Percentiles rank a stretch among this genome's conserved stretches.
phyloP scores from a whole-genome alignment of 2,113 vertebrate genomes.

The Apodemus sylvaticus region DNA sequence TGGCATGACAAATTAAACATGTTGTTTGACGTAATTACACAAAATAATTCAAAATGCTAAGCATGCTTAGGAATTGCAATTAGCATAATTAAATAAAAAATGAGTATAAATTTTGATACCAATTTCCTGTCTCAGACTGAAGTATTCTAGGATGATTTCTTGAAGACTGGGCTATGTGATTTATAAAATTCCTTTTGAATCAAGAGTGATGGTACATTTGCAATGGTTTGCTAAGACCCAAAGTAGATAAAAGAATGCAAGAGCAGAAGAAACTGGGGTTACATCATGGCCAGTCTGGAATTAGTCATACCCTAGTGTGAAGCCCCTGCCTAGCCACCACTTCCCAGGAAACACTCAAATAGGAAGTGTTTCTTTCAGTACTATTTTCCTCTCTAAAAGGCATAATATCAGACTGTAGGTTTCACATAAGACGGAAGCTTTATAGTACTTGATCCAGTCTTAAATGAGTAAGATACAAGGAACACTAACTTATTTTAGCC shows the following conservation, averaged over 20 bases:
- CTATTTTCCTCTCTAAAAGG: not conserved
- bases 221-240: not conserved
- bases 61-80: slow-evolving; percentile 84
- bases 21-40: slow-evolving; percentile 86
- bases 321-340: accelerated
- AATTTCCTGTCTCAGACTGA: slow-evolving; percentile 16
- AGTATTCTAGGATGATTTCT: slow-evolving; percentile 56
- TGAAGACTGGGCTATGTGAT: slow-evolving; percentile 9
- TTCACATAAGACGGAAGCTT: not conserved
- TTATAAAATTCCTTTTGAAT: slow-evolving; percentile 46
- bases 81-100: slow-evolving; percentile 84
- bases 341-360: no score
- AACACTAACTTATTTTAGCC: not conserved
- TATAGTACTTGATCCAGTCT: no score
- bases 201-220: not conserved
- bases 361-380: not conserved
- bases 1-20: slow-evolving; percentile 87
- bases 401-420: not conserved
- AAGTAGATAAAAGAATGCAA: not conserved
- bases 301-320: not conserved
- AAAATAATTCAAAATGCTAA: slow-evolving; percentile 84
- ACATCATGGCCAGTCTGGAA: not conserved
- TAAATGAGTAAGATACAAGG: not conserved
- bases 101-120: slow-evolving; percentile 48
- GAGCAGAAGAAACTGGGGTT: no score